Base-by-base conservation (phyloP, 2,888 invertebrate species). In the Macroteleia sp. region DNA sequence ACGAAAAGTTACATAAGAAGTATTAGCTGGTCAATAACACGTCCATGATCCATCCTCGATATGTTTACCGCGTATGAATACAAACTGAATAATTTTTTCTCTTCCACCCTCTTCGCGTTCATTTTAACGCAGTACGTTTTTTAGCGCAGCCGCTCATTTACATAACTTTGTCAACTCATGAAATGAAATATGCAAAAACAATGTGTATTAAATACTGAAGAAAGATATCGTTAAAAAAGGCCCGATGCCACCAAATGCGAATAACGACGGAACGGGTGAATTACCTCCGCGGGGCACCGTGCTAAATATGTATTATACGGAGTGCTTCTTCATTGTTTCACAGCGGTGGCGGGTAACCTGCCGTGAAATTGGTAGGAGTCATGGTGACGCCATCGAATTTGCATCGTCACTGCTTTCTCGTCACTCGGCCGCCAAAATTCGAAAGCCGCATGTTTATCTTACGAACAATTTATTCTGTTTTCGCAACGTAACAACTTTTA, bases 291-390 rank as follows among this genome's bases (percentile, higher is more conserved):
- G 69, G 83, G 82, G 81, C 81, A 84, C 81, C 83, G 82, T 75
- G 86, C 79, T 83, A 82, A 86, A 86, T 86, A 82, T 80, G 80
- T 76, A 83, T 84, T 83, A 84, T 84, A 83, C 79, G 80, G 77
- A 82, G 81, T 81, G 84, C 83, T 87, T 87, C 80, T 80, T 86
- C 87, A 86, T 88, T 89, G 89, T 90, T 88, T 88, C 87, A 86
- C 82, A 84, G 86, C 82, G 85, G 86, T 87, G 86, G 86, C 82
- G 87, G 85, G 83, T 90, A 90, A 90, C 86, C 84, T 83, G 88
- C 86, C 90, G 86, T 90, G 90, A 90, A 90, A 90, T 90, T 90
- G 89, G 85, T 87, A 89, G 85, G 84, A 88, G 87, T 87, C 87
- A 79, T 83, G 86, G 85, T 83, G 88, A 89, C 87, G 88, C 87